These are phyloP conservation scores for Porphyrio hochstetteri DNA, from an alignment of 2,113 vertebrate species.

Conservation along the genomic window DNA sequence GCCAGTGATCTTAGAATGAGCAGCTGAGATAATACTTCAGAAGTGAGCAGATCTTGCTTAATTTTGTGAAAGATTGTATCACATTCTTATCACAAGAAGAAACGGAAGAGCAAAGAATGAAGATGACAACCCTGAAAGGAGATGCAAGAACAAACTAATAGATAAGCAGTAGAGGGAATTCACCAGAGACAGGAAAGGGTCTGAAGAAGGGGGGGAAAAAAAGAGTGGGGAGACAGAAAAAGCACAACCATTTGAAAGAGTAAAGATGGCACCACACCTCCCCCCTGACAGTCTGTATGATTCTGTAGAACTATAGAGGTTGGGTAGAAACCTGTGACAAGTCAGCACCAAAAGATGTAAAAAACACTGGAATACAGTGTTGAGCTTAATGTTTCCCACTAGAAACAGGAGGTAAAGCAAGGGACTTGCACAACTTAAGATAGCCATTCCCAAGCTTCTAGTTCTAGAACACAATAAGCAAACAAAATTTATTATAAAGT, in stretches of 20 bases:
- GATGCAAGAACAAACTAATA: accelerated
- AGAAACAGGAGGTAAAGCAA: background rate
- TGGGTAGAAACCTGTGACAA: accelerated
- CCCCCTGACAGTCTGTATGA: background rate
- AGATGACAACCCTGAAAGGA: background rate
- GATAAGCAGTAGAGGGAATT: background rate
- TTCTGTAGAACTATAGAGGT: background rate
- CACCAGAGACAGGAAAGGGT: background rate
- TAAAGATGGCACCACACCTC: background rate
- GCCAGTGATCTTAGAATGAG: accelerated
- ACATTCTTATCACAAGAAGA: background rate
- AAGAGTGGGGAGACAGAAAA: background rate
- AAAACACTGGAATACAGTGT: background rate
- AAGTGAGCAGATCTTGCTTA: background rate
- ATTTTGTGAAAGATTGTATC: background rate
- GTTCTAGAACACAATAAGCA: background rate
- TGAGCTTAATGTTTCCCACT: background rate
- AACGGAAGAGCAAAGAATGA: background rate
- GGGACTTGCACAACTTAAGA: background rate
- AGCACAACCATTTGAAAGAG: background rate
- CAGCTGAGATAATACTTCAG: background rate
- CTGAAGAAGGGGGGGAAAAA: background rate
- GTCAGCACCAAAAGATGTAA: background rate
- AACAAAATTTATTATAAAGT: background rate
- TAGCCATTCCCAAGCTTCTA: background rate